Base-by-base conservation (phyloP, 2,888 invertebrate species). In the Drosophila stalkeri region DNA sequence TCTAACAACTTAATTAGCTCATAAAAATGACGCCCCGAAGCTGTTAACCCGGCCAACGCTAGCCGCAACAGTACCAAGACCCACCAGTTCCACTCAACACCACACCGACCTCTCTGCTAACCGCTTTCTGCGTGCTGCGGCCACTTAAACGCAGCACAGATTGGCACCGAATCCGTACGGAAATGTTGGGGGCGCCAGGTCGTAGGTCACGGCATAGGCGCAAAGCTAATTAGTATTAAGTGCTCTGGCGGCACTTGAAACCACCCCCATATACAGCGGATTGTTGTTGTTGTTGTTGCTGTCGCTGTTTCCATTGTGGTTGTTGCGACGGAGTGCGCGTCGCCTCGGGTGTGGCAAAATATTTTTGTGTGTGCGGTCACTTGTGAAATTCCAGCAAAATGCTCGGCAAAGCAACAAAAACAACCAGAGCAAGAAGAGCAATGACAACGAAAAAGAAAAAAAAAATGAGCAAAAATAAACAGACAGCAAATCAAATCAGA, bases 171-270 rank as follows among this genome's bases (percentile, higher is more conserved):
- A 63, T 82, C 82, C 77, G 68, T 66, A 39, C 65, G 83, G 82
- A 89, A 86, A 75, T 70, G 75, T 55, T 47, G 59, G 73, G 73
- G 62, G 43, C 60, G 68, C 59, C 89, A 82, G 80, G 85, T 88
- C 85, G 89, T 86, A 86, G 85, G 90, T 88, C 86, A 89, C 82
- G 79, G 73, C 76, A 82, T 87, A 87, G 86, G 86, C 86, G 89
- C 86, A 87, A 90, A 87, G 90, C 86, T 90, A 87, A 87, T 87
- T 87, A 87, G 86, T 90, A 87, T 87, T 89, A 87, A 87, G 86
- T 87, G 90, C 90, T 90, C 89, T 84, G 77, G 82, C 75, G 85
- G 80, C 86, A 87, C 86, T 87, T 80, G 71, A 87, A 86, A 72
- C 82, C 87, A 46, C 59, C 81, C 71, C 56, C 62, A 18, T 57